Evolutionary conservation across 2,113 vertebrate species (phyloP).

Genomic region (Athene noctua): DNA sequence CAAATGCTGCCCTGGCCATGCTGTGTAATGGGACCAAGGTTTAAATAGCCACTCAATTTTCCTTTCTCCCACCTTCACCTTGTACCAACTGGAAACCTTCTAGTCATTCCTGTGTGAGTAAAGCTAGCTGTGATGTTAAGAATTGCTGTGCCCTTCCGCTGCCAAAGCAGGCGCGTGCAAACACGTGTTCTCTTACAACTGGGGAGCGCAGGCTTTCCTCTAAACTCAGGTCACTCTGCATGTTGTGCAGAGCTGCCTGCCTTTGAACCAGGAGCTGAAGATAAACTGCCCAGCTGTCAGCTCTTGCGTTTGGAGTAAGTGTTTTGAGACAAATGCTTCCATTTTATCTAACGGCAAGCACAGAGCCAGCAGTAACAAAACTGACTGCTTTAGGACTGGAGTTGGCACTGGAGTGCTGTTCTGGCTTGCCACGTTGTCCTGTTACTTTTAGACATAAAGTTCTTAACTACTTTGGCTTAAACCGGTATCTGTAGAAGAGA

Average conservation of each 20-base stretch:
- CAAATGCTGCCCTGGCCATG: background rate
- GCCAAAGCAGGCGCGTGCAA: background rate
- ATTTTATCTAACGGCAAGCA: background rate
- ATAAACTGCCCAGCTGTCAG: background rate
- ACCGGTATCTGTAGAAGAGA: background rate
- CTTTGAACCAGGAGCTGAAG: background rate
- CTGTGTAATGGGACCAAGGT: background rate
- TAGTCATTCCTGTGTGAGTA: background rate
- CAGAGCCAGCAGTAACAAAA: background rate
- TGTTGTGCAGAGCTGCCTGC: background rate
- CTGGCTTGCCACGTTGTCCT: background rate
- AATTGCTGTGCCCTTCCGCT: background rate
- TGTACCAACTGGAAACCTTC: background rate
- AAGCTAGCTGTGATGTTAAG: background rate
- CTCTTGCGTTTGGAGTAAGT: background rate
- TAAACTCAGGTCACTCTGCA: background rate
- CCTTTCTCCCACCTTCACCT: background rate
- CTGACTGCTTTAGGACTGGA: background rate
- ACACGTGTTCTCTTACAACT: rapidly evolving
- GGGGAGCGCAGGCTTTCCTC: background rate
- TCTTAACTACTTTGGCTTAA: slow-evolving; percentile 52
- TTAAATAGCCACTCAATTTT: background rate
- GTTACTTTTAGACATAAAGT: slow-evolving; percentile 54
- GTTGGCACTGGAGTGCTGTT: background rate
- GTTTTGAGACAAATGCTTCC: background rate